Percentiles rank a stretch among this genome's conserved stretches.
Evolutionary conservation across 2,888 invertebrate species (phyloP).

Genomic region (Bugula neritina): DNA sequence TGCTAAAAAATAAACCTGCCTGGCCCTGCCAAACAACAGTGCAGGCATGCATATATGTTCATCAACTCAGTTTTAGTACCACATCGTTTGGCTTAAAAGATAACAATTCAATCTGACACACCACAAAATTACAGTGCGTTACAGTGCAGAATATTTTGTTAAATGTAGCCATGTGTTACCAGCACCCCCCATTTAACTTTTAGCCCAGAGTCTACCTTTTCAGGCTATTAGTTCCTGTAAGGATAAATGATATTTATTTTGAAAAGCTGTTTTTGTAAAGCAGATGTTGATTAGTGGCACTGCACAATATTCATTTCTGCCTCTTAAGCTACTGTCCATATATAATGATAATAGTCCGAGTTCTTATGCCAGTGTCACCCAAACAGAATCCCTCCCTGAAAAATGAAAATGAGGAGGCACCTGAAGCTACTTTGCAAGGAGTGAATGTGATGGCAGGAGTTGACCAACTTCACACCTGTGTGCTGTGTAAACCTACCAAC

Average conservation of each 20-base stretch:
- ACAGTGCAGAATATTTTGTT: too few relatives aligned
- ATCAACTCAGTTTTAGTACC: not conserved
- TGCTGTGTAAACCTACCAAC: not conserved
- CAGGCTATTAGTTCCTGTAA: too few relatives aligned
- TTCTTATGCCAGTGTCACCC: not conserved
- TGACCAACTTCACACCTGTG: slow-evolving; percentile 19
- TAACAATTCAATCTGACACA: not conserved
- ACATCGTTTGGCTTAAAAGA: not conserved
- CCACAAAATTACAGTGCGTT: not conserved
- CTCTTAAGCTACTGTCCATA: not conserved
- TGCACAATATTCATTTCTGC: not conserved
- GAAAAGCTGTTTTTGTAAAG: too few relatives aligned
- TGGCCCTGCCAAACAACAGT: too few relatives aligned
- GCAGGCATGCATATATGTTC: too few relatives aligned
- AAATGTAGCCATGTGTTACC: too few relatives aligned
- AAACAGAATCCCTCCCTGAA: not conserved
- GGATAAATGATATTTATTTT: too few relatives aligned
- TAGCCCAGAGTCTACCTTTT: too few relatives aligned
- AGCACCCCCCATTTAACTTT: too few relatives aligned
- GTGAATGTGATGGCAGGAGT: not conserved
- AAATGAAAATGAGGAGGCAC: not conserved
- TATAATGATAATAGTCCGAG: not conserved
- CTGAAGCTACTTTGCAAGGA: not conserved
- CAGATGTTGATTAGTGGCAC: not conserved
- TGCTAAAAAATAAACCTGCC: too few relatives aligned